A percentile compares a stretch with the other conserved stretches of the same genome.
phyloP scores from a whole-genome alignment of 2,888 invertebrate species.

The Urechis unicinctus region DNA sequence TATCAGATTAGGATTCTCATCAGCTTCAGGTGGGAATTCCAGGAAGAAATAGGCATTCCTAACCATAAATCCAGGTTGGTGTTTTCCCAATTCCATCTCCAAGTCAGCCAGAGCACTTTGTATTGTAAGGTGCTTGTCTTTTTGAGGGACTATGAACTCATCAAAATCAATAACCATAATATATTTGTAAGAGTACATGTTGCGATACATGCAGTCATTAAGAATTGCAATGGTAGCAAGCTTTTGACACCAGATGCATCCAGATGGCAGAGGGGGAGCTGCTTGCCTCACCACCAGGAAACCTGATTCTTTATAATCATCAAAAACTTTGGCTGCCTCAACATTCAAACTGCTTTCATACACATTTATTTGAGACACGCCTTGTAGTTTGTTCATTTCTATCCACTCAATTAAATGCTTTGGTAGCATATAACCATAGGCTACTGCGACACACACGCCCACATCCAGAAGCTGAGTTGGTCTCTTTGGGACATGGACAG shows the following conservation, averaged over 20 bases:
- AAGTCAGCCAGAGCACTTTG: neutral
- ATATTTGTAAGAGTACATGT: constrained; percentile 16
- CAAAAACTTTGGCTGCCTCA: constrained; percentile 5
- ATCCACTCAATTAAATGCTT: constrained; percentile 12
- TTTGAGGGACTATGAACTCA: constrained; percentile 18
- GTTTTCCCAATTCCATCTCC: neutral
- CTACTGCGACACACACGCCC: constrained; percentile 16
- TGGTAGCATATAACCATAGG: constrained; percentile 8
- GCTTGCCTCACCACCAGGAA: constrained; percentile 4
- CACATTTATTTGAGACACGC: constrained; percentile 15
- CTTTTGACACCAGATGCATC: constrained; percentile 11
- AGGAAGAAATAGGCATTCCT: constrained; percentile 14
- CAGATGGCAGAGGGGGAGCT: constrained; percentile 8
- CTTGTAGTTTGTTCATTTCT: constrained; percentile 11
- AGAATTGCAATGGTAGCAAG: constrained; percentile 12
- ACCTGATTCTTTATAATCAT: constrained; percentile 8
- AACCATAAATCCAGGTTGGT: constrained; percentile 4
- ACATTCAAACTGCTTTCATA: constrained; percentile 7
- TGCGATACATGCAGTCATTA: constrained; percentile 21
- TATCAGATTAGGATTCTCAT: neutral
- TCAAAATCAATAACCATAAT: constrained; percentile 15
- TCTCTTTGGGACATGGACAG: constrained; percentile 1
- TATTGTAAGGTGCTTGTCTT: constrained; percentile 2
- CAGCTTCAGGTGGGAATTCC: constrained; percentile 5
- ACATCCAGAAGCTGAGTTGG: constrained; percentile 1